A percentile compares a stretch with the other conserved stretches of the same genome.
phyloP scores from a whole-genome alignment of 2,888 invertebrate genomes.

The Synanthedon formicaeformis region DNA sequence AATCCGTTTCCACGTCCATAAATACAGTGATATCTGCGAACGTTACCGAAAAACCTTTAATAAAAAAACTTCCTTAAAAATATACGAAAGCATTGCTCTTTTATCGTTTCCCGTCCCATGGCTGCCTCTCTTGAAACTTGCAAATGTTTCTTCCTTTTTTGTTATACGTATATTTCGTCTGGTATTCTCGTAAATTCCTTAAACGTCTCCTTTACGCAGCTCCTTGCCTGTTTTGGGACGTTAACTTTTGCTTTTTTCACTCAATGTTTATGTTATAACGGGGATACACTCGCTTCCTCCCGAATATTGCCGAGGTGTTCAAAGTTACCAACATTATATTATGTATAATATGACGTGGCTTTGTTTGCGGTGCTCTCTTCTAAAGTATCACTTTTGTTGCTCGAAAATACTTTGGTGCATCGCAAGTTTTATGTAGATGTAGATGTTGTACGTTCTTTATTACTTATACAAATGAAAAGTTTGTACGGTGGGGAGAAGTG shows the following conservation, averaged over 20 bases:
- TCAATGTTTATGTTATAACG: constrained; percentile 8
- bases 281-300: constrained; percentile 6
- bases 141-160: constrained; percentile 17
- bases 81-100: constrained; percentile 26
- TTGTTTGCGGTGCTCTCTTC: constrained; percentile 4
- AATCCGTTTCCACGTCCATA: neutral
- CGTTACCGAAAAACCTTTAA: neutral
- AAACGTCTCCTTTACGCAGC: constrained; percentile 33
- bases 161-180: constrained; percentile 36
- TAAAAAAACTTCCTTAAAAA: constrained; percentile 12
- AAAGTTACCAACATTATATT: constrained; percentile 12
- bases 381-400: constrained; percentile 1
- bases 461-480: neutral
- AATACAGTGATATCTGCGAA: neutral
- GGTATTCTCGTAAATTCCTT: constrained; percentile 39
- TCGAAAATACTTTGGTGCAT: neutral
- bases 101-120: constrained; percentile 26
- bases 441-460: neutral
- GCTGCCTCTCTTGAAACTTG: constrained; percentile 23
- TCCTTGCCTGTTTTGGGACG: constrained; percentile 16
- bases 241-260: constrained; percentile 9
- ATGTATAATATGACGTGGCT: constrained; percentile 4
- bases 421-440: neutral
- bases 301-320: constrained; percentile 9
- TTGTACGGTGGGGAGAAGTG: neutral